Evolutionary conservation across 2,888 invertebrate genomes (phyloP).

Genomic region (Eurytoma adleriae): DNA sequence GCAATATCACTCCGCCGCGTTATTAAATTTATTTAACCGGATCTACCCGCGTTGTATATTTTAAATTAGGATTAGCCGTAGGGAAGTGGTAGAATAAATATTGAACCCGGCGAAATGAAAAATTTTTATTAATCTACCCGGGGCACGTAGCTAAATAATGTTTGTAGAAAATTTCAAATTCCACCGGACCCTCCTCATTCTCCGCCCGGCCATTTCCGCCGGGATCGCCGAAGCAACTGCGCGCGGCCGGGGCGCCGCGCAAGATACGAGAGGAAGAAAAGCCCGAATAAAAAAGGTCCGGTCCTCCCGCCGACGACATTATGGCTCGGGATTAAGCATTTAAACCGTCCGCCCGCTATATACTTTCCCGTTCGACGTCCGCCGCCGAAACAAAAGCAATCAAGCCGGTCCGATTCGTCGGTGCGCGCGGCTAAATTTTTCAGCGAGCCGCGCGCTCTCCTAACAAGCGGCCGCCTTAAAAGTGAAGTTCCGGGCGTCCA

Average conservation of each 20-base stretch:
- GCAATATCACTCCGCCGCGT: too few relatives aligned
- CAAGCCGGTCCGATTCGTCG: background rate
- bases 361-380: background rate
- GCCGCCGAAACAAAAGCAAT: conserved; percentile 17
- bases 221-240: background rate
- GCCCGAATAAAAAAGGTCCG: background rate
- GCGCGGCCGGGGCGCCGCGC: background rate
- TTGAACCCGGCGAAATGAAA: background rate
- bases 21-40: too few relatives aligned
- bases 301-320: background rate
- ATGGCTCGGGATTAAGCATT: conserved; percentile 25
- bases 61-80: background rate
- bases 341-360: background rate
- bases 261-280: background rate
- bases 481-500: conserved; percentile 11
- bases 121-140: background rate
- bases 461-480: conserved; percentile 26
- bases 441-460: background rate
- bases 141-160: background rate
- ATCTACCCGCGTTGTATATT: background rate
- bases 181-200: background rate
- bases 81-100: background rate
- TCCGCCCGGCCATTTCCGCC: background rate
- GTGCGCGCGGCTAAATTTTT: conserved; percentile 22
- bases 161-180: background rate